Conservation (phyloP, 2,113 vertebrate species). For the Pycnonotus jocosus region DNA sequence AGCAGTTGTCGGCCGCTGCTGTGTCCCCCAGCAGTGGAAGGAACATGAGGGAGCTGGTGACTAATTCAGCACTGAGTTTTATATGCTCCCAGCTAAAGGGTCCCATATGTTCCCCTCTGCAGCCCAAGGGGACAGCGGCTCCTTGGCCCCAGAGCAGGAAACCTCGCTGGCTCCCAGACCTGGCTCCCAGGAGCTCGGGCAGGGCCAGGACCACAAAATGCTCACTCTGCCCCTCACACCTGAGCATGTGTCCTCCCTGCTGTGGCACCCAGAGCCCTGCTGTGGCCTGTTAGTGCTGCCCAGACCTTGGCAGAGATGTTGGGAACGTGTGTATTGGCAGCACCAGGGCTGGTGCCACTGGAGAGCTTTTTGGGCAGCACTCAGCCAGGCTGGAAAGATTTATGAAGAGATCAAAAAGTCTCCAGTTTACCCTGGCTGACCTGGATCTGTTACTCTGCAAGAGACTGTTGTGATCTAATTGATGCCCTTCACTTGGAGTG, state of each 20-base stretch:
- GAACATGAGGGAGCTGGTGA: constrained; percentile 4
- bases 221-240: rapidly evolving
- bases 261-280: rapidly evolving
- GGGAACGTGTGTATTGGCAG: rapidly evolving
- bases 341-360: not conserved
- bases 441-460: not conserved
- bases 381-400: not conserved
- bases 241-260: rapidly evolving
- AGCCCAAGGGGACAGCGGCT: not conserved
- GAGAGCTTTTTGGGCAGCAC: not conserved
- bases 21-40: constrained; percentile 5
- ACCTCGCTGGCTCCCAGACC: rapidly evolving
- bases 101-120: not conserved
- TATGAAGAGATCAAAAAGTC: not conserved
- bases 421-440: not conserved
- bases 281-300: rapidly evolving
- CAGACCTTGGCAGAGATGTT: rapidly evolving
- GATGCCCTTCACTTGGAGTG: not conserved
- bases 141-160: not conserved
- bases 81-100: constrained; percentile 15
- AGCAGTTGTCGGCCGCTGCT: constrained; percentile 19
- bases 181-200: not conserved
- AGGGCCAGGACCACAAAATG: not conserved
- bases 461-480: rapidly evolving
- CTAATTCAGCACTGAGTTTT: not conserved